Conservation (phyloP, 2,797 vertebrate species). For the Phyllotis vaccarum region DNA sequence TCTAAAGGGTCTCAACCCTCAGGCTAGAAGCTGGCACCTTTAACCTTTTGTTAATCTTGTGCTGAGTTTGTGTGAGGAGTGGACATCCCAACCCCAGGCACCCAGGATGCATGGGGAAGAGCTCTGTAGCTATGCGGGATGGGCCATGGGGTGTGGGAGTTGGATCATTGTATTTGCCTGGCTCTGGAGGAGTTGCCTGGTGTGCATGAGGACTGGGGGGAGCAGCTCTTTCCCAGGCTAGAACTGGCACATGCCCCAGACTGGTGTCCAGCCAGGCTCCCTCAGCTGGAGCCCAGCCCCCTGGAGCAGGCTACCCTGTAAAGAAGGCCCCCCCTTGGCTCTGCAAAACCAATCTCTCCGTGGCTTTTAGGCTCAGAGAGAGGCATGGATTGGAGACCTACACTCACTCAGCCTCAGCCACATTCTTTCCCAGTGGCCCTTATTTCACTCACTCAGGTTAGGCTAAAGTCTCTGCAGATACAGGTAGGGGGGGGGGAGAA, state of each 20-base stretch:
- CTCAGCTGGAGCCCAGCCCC: neutral
- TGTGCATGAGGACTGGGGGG: no score
- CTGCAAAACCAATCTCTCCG: neutral
- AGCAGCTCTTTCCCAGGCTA: neutral
- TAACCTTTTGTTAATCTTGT: neutral
- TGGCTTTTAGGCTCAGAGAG: neutral
- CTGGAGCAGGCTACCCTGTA: neutral
- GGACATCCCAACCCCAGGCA: no score
- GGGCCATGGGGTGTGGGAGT: fast-evolving
- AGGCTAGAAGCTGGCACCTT: neutral
- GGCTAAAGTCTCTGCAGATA: neutral
- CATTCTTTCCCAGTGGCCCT: neutral
- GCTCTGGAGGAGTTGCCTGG: neutral
- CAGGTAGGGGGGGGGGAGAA: neutral
- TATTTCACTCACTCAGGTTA: neutral
- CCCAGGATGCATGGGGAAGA: neutral
- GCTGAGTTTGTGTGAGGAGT: neutral
- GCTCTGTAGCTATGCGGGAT: neutral
- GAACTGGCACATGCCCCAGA: neutral
- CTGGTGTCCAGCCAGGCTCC: neutral
- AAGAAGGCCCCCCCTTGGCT: neutral
- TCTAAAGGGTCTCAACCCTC: neutral
- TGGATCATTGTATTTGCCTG: neutral
- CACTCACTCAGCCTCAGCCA: fast-evolving
- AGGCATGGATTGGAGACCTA: neutral